Conservation (phyloP, 2,113 vertebrate species). For the Aldabrachelys gigantea region DNA sequence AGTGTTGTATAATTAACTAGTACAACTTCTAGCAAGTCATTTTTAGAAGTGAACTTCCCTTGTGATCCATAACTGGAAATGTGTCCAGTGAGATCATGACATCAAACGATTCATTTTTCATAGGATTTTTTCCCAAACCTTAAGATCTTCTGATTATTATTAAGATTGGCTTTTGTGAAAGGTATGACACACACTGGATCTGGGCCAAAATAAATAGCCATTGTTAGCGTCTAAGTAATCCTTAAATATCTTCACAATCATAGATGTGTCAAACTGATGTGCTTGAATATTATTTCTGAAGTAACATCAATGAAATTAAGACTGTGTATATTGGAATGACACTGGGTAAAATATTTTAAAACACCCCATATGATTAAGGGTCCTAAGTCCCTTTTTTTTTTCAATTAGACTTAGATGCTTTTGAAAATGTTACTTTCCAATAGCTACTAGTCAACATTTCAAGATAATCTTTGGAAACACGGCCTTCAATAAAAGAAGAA, state of each 20-base stretch:
- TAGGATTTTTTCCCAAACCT: not conserved
- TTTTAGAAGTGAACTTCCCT: accelerated
- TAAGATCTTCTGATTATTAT: not conserved
- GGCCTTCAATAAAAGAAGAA: not conserved
- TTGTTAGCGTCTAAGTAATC: not conserved
- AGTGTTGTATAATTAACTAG: not conserved
- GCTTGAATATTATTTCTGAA: not conserved
- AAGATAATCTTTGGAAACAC: not conserved
- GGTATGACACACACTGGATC: not conserved
- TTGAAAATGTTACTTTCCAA: not conserved
- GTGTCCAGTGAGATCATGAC: not conserved
- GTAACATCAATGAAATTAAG: not conserved
- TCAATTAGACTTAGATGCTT: not conserved
- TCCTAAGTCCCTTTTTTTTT: not conserved
- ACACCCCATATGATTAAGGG: not conserved
- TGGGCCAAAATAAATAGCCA: not conserved
- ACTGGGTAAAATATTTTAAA: not conserved
- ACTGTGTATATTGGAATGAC: not conserved
- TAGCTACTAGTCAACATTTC: not conserved
- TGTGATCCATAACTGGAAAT: not conserved
- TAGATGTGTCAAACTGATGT: not conserved
- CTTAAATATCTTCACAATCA: not conserved
- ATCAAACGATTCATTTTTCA: too few relatives aligned
- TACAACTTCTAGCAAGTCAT: not conserved
- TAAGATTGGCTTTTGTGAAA: not conserved